Percentiles rank a stretch among this genome's conserved stretches.
Conservation (phyloP, 2,888 invertebrate species). For the Drosophila bunnanda region DNA sequence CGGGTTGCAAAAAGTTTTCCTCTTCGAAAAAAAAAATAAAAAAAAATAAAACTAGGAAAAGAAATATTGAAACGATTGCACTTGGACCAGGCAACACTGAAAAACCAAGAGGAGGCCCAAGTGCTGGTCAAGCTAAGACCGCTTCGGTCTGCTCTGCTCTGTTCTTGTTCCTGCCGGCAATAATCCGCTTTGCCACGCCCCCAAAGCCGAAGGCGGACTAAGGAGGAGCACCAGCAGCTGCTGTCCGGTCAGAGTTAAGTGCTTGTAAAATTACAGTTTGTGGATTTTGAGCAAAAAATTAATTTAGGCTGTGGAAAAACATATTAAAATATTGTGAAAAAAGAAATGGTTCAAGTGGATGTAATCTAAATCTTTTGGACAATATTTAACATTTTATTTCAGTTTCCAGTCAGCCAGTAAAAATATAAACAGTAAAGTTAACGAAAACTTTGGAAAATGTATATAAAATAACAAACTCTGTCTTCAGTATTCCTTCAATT, state of each 20-base stretch:
- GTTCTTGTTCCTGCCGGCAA: slow-evolving; percentile 37
- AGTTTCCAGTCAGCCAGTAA: background rate
- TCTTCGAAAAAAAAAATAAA: slow-evolving; percentile 1
- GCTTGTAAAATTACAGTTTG: slow-evolving; percentile 77
- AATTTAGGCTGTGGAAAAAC: slow-evolving; percentile 54
- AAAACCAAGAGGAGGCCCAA: slow-evolving; percentile 51
- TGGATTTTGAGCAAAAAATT: slow-evolving; percentile 69
- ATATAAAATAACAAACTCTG: background rate
- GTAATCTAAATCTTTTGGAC: background rate
- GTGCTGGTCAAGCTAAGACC: slow-evolving; percentile 62
- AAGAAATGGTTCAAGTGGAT: background rate
- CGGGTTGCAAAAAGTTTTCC: slow-evolving; percentile 16
- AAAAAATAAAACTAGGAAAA: background rate
- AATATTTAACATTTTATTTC: background rate
- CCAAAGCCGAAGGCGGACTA: background rate
- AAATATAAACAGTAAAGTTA: background rate
- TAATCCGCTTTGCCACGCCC: slow-evolving; percentile 73
- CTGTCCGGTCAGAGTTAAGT: slow-evolving; percentile 56
- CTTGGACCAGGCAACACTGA: slow-evolving; percentile 44
- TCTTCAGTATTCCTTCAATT: background rate
- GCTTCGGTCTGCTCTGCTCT: slow-evolving; percentile 8
- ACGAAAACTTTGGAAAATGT: background rate
- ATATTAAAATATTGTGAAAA: slow-evolving; percentile 2
- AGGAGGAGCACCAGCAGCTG: slow-evolving; percentile 27
- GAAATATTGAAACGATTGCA: slow-evolving; percentile 55